phyloP scores from a whole-genome alignment of 2,797 vertebrate species.

The Trematomus bernacchii region DNA sequence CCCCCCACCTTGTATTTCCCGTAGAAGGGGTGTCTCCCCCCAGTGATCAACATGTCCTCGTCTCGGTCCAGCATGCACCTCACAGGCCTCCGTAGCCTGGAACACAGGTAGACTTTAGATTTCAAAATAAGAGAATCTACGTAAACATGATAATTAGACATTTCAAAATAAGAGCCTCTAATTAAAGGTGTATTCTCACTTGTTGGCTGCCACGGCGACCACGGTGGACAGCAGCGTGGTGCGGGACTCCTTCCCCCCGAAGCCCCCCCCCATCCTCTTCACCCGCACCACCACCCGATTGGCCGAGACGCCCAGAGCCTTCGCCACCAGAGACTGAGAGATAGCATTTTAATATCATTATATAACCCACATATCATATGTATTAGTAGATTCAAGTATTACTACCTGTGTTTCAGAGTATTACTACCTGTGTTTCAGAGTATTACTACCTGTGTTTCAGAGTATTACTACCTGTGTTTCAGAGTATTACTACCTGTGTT shows the following conservation, averaged over 20 bases:
- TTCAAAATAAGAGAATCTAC: neutral
- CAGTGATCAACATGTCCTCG: constrained; percentile 95
- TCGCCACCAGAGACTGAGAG: constrained; percentile 84
- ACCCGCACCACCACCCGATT: constrained; percentile 91
- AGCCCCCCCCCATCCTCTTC: constrained; percentile 96
- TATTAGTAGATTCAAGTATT: too few relatives aligned
- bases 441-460: too few relatives aligned
- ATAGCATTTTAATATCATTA: neutral
- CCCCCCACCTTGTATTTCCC: constrained; percentile 91
- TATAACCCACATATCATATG: too few relatives aligned
- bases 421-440: too few relatives aligned
- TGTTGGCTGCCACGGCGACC: constrained; percentile 92
- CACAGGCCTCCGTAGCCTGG: constrained; percentile 89
- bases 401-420: too few relatives aligned
- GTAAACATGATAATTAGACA: neutral
- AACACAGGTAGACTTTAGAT: neutral
- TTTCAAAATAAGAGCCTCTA: too few relatives aligned
- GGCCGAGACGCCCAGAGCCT: constrained; percentile 88
- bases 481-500: too few relatives aligned
- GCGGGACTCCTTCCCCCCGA: constrained; percentile 95
- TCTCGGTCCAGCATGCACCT: constrained; percentile 96
- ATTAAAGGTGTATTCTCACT: constrained; percentile 69
- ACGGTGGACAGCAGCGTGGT: constrained; percentile 87
- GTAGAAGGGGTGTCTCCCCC: constrained; percentile 94
- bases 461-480: too few relatives aligned